These are phyloP conservation scores for Autographa pulchrina DNA, from an alignment of 2,888 invertebrate genomes.

Conservation along the genomic window DNA sequence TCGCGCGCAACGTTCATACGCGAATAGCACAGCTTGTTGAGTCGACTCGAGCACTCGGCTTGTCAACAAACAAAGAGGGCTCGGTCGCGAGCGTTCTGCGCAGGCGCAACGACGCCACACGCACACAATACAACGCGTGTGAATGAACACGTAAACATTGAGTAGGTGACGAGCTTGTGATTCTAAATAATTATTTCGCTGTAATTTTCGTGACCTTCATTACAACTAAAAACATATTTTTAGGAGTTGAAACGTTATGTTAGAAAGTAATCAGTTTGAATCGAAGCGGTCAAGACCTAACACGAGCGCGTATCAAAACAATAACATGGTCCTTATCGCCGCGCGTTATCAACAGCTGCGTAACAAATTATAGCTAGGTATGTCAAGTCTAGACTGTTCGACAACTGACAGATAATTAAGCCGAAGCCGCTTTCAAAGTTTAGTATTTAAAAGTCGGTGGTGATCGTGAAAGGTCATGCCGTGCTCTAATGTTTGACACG, in stretches of 20 bases:
- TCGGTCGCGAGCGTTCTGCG: slow-evolving; percentile 77
- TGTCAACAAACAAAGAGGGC: slow-evolving; percentile 89
- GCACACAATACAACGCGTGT: slow-evolving; percentile 76
- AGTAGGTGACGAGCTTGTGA: slow-evolving; percentile 59
- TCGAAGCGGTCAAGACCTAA: slow-evolving; percentile 3
- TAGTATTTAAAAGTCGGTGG: slow-evolving; percentile 41
- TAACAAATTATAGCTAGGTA: slow-evolving; percentile 32
- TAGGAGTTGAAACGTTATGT: slow-evolving; percentile 1
- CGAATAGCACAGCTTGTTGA: slow-evolving; percentile 75
- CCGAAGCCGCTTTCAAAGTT: slow-evolving; percentile 38
- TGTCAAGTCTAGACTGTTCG: slow-evolving; percentile 45
- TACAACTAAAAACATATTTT: slow-evolving; percentile 7
- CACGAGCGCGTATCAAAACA: slow-evolving; percentile 40
- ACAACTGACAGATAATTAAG: slow-evolving; percentile 52
- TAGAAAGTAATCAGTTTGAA: slow-evolving; percentile 11
- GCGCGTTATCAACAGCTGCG: slow-evolving; percentile 37
- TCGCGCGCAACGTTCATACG: slow-evolving; percentile 72
- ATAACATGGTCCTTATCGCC: slow-evolving; percentile 43
- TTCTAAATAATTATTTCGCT: slow-evolving; percentile 40
- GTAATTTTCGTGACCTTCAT: slow-evolving; percentile 30
- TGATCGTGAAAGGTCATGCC: slow-evolving; percentile 60
- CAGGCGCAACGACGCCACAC: slow-evolving; percentile 80
- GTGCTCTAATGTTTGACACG: slow-evolving; percentile 65
- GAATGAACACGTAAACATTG: slow-evolving; percentile 86
- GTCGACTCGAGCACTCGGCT: slow-evolving; percentile 73